phyloP scores from a whole-genome alignment of 1,140 invertebrate species.

The Goniozus legneri region DNA sequence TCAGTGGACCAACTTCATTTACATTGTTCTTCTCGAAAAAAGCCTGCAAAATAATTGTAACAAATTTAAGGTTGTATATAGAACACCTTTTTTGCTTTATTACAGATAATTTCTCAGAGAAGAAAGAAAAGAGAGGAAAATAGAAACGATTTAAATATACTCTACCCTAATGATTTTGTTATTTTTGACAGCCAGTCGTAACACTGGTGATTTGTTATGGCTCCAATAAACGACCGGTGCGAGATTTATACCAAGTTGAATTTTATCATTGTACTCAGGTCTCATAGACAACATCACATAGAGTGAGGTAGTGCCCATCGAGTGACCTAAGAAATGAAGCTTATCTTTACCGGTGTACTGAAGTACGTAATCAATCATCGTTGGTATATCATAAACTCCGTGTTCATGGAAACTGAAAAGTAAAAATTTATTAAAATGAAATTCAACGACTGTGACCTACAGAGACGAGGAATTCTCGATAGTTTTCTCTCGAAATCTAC shows the following conservation, averaged over 20 bases:
- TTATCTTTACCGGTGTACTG: constrained; percentile 1
- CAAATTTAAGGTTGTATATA: too few relatives aligned
- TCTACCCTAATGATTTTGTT: too few relatives aligned
- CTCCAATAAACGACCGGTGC: constrained; percentile 53
- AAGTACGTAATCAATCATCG: constrained; percentile 15
- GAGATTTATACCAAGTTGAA: constrained; percentile 51
- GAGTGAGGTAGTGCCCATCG: constrained; percentile 11
- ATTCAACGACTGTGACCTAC: too few relatives aligned
- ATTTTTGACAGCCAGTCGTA: too few relatives aligned
- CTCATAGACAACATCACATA: constrained; percentile 9
- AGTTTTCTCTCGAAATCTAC: too few relatives aligned
- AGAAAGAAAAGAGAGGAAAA: too few relatives aligned
- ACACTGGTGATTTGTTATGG: constrained; percentile 7
- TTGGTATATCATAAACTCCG: constrained; percentile 5
- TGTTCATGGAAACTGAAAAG: constrained; percentile 18
- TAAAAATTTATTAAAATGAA: too few relatives aligned
- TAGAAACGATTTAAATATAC: too few relatives aligned
- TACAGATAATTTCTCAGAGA: too few relatives aligned
- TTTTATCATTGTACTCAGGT: constrained; percentile 58
- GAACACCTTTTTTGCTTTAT: too few relatives aligned
- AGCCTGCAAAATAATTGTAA: too few relatives aligned
- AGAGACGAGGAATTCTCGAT: too few relatives aligned
- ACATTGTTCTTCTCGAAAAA: constrained; percentile 26
- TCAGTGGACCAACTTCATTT: constrained; percentile 56
- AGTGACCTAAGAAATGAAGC: constrained; percentile 13